phyloP scores from a whole-genome alignment of 1,140 invertebrate genomes.

The Anagrus nilaparvatae region DNA sequence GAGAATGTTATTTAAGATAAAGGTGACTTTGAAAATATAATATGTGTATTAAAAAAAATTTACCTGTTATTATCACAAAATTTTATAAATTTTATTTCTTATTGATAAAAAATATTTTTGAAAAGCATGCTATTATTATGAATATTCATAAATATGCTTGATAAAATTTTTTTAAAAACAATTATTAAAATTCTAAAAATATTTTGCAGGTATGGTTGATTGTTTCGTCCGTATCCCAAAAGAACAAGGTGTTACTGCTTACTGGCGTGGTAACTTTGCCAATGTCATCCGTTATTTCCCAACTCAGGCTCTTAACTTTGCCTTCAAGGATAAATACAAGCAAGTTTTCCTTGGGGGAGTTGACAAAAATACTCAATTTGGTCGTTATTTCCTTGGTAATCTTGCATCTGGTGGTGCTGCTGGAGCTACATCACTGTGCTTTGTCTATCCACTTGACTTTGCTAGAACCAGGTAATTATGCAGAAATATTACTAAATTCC shows the following conservation, averaged over 20 bases:
- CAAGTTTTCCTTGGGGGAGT: slow-evolving; percentile 71
- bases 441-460: slow-evolving; percentile 94
- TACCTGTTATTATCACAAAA: background rate
- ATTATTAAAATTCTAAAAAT: slow-evolving; percentile 7
- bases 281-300: slow-evolving; percentile 92
- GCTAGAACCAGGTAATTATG: slow-evolving; percentile 80
- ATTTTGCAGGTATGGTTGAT: slow-evolving; percentile 67
- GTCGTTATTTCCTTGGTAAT: slow-evolving; percentile 76
- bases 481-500: background rate
- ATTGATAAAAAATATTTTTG: slow-evolving; percentile 1
- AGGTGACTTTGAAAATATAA: slow-evolving; percentile 13
- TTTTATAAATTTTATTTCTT: background rate
- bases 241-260: slow-evolving; percentile 74
- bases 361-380: slow-evolving; percentile 83
- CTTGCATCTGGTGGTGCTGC: slow-evolving; percentile 88
- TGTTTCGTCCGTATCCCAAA: slow-evolving; percentile 77
- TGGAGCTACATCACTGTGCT: slow-evolving; percentile 87
- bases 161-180: no score
- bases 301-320: slow-evolving; percentile 92
- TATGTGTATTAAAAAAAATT: no score
- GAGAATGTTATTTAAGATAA: slow-evolving; percentile 1
- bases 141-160: background rate
- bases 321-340: slow-evolving; percentile 89
- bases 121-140: background rate
- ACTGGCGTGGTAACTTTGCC: slow-evolving; percentile 90